Percentiles rank a stretch among this genome's conserved stretches.
phyloP scores from a whole-genome alignment of 2,113 vertebrate genomes.

The Mohoua ochrocephala region DNA sequence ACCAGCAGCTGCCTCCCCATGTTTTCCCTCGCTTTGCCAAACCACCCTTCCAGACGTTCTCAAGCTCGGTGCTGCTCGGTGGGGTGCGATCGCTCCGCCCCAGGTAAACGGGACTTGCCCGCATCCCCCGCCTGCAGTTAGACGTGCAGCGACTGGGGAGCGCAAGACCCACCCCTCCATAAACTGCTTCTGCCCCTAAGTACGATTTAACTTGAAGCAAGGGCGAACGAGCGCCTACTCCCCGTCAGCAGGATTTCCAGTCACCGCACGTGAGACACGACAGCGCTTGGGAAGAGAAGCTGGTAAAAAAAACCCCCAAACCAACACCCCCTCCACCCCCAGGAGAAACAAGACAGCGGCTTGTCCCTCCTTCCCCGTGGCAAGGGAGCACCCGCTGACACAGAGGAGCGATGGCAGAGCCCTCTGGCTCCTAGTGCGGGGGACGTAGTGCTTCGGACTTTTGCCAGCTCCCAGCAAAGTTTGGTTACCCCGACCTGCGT shows the following conservation, averaged over 20 bases:
- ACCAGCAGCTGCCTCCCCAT: accelerated
- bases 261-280: neutral
- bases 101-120: accelerated
- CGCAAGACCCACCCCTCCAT: neutral
- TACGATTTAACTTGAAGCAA: neutral
- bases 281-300: neutral
- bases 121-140: neutral
- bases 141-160: neutral
- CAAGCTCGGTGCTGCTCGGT: neutral
- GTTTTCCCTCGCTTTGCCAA: neutral
- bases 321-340: accelerated
- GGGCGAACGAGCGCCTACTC: neutral
- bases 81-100: neutral
- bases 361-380: neutral
- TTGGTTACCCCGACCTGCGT: neutral
- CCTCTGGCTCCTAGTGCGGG: accelerated
- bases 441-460: accelerated
- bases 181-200: neutral
- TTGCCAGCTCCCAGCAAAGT: neutral
- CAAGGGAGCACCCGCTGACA: too few relatives aligned
- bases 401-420: neutral
- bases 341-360: neutral
- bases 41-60: accelerated
- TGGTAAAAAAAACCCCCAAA: accelerated
- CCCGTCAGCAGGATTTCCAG: neutral